These are phyloP conservation scores for Operophtera brumata DNA, from an alignment of 2,888 invertebrate species.

Conservation along the genomic window DNA sequence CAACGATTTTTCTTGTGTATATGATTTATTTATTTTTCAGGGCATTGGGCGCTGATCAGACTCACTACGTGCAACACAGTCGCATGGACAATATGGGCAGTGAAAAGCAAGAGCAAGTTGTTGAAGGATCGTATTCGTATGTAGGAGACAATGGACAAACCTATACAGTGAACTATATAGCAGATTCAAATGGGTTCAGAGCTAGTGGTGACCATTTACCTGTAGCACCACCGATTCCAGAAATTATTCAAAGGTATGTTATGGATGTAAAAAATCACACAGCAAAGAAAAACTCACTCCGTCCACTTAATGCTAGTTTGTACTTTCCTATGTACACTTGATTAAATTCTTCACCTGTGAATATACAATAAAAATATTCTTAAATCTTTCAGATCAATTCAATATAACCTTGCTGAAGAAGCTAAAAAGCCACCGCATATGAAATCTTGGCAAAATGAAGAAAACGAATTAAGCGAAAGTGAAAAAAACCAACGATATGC, in stretches of 20 bases:
- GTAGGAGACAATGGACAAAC: slow-evolving; percentile 82
- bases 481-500: slow-evolving; percentile 47
- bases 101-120: slow-evolving; percentile 81
- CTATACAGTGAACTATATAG: slow-evolving; percentile 84
- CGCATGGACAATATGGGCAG: slow-evolving; percentile 80
- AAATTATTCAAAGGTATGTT: slow-evolving; percentile 82
- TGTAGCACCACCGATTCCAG: slow-evolving; percentile 87
- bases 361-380: background rate
- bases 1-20: background rate
- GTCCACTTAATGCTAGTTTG: background rate
- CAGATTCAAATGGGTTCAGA: slow-evolving; percentile 88
- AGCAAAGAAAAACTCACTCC: too few species aligned
- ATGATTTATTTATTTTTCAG: slow-evolving; percentile 37
- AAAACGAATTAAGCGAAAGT: slow-evolving; percentile 50
- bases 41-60: slow-evolving; percentile 76
- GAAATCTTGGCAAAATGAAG: slow-evolving; percentile 61
- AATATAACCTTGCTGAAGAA: slow-evolving; percentile 75
- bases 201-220: slow-evolving; percentile 89
- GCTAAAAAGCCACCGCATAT: slow-evolving; percentile 64
- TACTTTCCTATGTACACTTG: too few species aligned
- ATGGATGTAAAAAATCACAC: too few species aligned
- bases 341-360: too few species aligned
- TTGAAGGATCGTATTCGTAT: slow-evolving; percentile 83
- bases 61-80: slow-evolving; percentile 77
- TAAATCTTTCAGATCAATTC: slow-evolving; percentile 56